Evolutionary conservation across 2,888 invertebrate species (phyloP), one percentile per base, ranked within the genome.

Genomic region (Apamea anceps): DNA sequence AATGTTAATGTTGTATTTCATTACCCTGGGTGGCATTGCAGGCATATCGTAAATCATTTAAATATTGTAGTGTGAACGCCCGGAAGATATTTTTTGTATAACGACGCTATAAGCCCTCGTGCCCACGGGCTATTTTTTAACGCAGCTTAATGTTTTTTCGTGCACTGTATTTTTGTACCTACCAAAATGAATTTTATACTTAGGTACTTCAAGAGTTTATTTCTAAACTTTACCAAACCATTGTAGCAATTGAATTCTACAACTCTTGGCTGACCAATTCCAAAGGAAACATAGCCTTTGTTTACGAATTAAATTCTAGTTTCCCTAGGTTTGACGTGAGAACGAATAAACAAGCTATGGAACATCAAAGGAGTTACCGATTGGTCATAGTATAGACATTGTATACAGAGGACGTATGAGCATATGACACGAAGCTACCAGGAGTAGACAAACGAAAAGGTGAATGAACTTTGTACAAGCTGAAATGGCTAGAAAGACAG

Each of bases 31-130:
- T 62, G 65, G 18, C 51, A 37, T 62, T 84, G 25, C 60, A 51
- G 37, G n/a, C 28, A 15, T 51, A 45, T 45, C 28, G 63, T 28
- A 4, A 3, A 60, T 68, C 5, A 73, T 85, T 73, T 68, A 37
- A 80, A 85, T 67, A 66, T 62, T 85, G 1, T 32, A 10, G 42
- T 45, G 32, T 60, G 45, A 72, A 80, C 18, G 54, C 57, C n/a
- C 62, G 10, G 13, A 2, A 18, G 25, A 42, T 28, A 32, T 63
- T 8, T 28, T 65, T 62, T 66, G 15, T 32, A 80, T 5, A 37
- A 37, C 37, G 12, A 15, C 32, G 45, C 57, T 18, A 25, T 28
- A 62, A 62, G 28, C 28, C 62, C 15, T 62, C 28, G 13, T 28
- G 13, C 6, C 13, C 6, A n/a, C 57, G n/a, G 15, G 6, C 28